These are phyloP conservation scores for Ancistrus triradiatus DNA, from an alignment of 2,113 vertebrate genomes.

Conservation along the genomic window DNA sequence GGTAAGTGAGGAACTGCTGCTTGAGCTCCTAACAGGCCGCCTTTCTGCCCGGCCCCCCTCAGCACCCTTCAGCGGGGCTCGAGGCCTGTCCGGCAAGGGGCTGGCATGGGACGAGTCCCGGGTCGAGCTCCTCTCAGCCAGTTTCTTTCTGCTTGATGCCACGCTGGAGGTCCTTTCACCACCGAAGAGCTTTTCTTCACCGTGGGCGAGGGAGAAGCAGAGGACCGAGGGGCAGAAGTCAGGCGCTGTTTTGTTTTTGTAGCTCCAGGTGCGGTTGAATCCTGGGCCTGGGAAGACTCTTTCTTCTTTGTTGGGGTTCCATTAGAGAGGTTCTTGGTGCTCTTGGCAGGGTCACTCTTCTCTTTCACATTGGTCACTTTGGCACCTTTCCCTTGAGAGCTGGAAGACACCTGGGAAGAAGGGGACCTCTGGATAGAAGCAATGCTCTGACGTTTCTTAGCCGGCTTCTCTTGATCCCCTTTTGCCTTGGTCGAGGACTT, in stretches of 20 bases:
- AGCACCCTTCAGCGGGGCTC: slow-evolving; percentile 63
- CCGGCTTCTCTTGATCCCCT: slow-evolving; percentile 72
- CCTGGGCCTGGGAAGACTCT: slow-evolving; percentile 62
- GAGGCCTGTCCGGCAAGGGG: slow-evolving; percentile 70
- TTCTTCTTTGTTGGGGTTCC: slow-evolving; percentile 71
- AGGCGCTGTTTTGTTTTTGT: slow-evolving; percentile 73
- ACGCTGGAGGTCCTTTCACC: slow-evolving; percentile 54
- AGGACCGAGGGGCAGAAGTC: slow-evolving; percentile 61
- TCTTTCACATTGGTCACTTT: slow-evolving; percentile 64
- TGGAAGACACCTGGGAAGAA: slow-evolving; percentile 66
- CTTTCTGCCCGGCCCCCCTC: slow-evolving; percentile 63
- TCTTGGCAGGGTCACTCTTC: slow-evolving; percentile 69
- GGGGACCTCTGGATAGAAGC: slow-evolving; percentile 66
- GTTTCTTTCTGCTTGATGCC: slow-evolving; percentile 67
- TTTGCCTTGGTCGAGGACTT: slow-evolving; percentile 64
- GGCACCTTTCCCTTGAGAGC: slow-evolving; percentile 70
- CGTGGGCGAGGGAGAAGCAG: slow-evolving; percentile 68
- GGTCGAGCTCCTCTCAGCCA: slow-evolving; percentile 79
- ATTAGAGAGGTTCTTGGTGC: slow-evolving; percentile 68
- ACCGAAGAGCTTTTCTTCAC: slow-evolving; percentile 64
- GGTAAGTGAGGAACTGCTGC: slow-evolving; percentile 85
- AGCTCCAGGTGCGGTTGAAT: slow-evolving; percentile 48
- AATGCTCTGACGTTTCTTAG: slow-evolving; percentile 76
- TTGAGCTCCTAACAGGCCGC: slow-evolving; percentile 76
- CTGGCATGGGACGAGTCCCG: slow-evolving; percentile 82